Evolutionary conservation across 2,888 invertebrate genomes (phyloP).

Genomic region (Leptarthrus brevirostris): DNA sequence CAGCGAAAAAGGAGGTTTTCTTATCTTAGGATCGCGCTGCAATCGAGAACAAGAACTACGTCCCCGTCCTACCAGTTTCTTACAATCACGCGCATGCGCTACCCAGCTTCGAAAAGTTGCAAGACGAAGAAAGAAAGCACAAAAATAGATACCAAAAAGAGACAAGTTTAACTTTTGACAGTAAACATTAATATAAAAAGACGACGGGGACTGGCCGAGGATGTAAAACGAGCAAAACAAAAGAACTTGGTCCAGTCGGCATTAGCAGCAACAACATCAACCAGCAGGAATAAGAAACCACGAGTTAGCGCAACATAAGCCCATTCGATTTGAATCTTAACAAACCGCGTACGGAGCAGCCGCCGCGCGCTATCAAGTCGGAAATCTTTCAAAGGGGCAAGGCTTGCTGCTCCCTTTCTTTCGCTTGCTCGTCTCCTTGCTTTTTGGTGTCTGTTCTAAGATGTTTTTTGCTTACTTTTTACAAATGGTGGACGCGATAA

Average conservation of each 20-base stretch:
- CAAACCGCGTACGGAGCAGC: slow-evolving; percentile 55
- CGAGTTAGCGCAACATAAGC: slow-evolving; percentile 43
- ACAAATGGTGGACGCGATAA: slow-evolving; percentile 57
- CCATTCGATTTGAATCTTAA: slow-evolving; percentile 44
- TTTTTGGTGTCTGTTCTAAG: slow-evolving; percentile 13
- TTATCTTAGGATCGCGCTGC: background rate
- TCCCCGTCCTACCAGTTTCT: slow-evolving; percentile 38
- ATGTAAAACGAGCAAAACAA: background rate
- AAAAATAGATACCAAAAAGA: slow-evolving; percentile 19
- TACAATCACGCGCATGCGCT: slow-evolving; percentile 21
- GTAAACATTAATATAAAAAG: slow-evolving; percentile 45
- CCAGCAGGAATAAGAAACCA: slow-evolving; percentile 14
- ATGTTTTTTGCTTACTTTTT: slow-evolving; percentile 54
- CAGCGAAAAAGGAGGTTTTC: background rate
- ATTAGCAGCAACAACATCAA: background rate
- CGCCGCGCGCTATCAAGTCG: slow-evolving; percentile 64
- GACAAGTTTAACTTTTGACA: slow-evolving; percentile 27
- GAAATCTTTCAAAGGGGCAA: slow-evolving; percentile 65
- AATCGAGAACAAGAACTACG: slow-evolving; percentile 33
- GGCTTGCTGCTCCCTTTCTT: slow-evolving; percentile 44
- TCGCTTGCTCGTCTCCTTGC: slow-evolving; percentile 1
- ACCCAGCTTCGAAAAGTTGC: slow-evolving; percentile 4
- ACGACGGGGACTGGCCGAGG: slow-evolving; percentile 1
- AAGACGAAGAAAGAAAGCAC: background rate
- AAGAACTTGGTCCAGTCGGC: background rate